These are phyloP conservation scores for Morpho helenor DNA, from an alignment of 2,888 invertebrate species.

Conservation along the genomic window DNA sequence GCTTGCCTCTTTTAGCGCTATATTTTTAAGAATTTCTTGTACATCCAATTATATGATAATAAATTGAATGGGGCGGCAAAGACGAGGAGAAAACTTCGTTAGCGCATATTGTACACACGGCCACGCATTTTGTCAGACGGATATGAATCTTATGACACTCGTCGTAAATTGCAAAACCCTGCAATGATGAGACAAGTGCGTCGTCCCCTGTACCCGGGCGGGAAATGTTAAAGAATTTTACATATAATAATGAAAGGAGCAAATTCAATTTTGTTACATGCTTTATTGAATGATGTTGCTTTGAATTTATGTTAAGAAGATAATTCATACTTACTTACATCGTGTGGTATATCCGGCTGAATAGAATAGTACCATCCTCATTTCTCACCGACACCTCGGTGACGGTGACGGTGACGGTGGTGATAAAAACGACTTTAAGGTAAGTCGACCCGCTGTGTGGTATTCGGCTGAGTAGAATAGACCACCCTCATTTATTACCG, in stretches of 20 bases:
- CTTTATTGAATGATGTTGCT: conserved; percentile 21
- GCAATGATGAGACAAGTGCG: not conserved
- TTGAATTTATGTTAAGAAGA: conserved; percentile 8
- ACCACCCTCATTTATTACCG: too few species aligned
- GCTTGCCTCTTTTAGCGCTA: conserved; percentile 1
- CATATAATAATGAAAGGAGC: conserved; percentile 21
- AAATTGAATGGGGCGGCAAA: conserved; percentile 23
- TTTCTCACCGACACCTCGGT: too few species aligned
- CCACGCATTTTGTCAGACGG: conserved; percentile 1
- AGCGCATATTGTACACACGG: conserved; percentile 5
- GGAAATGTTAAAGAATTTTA: conserved; percentile 22
- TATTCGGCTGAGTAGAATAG: too few species aligned
- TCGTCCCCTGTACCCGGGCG: not conserved
- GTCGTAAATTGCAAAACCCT: not conserved
- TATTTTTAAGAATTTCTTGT: conserved; percentile 13
- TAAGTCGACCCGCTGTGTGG: too few species aligned
- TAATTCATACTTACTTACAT: not conserved
- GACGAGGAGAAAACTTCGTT: conserved; percentile 22
- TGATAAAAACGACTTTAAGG: too few species aligned
- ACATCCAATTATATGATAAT: conserved; percentile 22
- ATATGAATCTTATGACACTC: not conserved
- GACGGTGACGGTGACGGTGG: too few species aligned
- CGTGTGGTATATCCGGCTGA: too few species aligned
- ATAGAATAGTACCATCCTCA: too few species aligned
- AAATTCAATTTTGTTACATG: conserved; percentile 21